These are phyloP conservation scores for Sylvia atricapilla DNA, from an alignment of 2,113 vertebrate genomes.

Conservation along the genomic window DNA sequence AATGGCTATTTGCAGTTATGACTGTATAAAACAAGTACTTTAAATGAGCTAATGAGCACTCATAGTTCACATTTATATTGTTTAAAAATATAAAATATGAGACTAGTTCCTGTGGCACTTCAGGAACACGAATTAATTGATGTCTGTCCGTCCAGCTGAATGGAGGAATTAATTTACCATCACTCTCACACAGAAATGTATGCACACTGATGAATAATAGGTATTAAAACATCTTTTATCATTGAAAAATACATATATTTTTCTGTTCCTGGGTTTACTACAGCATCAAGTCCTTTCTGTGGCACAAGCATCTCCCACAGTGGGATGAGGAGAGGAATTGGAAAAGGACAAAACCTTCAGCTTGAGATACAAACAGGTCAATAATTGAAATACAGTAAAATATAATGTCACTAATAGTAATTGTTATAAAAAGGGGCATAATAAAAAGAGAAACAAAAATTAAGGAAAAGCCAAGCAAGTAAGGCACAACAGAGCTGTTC, in stretches of 20 bases:
- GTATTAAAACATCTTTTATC: background rate
- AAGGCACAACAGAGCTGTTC: background rate
- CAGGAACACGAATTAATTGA: background rate
- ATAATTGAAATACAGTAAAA: background rate
- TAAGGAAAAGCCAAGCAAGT: background rate
- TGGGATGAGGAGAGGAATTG: accelerated
- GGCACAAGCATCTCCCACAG: background rate
- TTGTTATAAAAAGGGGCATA: background rate
- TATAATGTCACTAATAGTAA: background rate
- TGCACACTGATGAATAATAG: background rate
- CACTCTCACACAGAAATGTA: background rate
- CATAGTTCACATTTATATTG: background rate
- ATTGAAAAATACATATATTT: background rate
- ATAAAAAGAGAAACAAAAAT: background rate
- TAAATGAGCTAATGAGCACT: background rate
- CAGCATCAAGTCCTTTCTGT: background rate
- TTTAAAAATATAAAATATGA: background rate
- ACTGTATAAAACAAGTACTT: background rate
- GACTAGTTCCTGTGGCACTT: background rate
- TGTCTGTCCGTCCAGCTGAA: background rate
- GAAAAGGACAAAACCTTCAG: background rate
- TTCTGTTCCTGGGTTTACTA: background rate
- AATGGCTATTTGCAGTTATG: background rate
- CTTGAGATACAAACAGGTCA: background rate
- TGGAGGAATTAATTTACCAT: background rate